Base-by-base conservation (phyloP, 1,140 invertebrate genomes). In the Drosophila seguyi region DNA sequence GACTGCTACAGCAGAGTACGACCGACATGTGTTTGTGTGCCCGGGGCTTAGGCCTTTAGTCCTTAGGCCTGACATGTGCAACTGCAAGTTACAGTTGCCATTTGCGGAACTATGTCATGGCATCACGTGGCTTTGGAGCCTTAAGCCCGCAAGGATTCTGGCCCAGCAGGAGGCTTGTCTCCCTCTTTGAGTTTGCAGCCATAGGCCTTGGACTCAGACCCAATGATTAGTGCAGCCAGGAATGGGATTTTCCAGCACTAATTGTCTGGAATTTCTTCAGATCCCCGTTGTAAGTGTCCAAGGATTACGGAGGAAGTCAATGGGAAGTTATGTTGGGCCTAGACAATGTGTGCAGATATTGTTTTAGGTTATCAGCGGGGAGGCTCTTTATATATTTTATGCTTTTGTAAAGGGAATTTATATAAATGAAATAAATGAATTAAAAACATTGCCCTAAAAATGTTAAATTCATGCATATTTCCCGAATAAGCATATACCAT, bases 61-160 rank as follows among this genome's bases (percentile, higher is more conserved):
- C 71, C 56, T 83, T 71, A 53, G 66, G 65, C 65, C 56, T 83
- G 60, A 68, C 80, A 83, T 83, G 60, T 75, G 80, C 48, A 88
- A 88, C 69, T 88, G 80, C 72, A 84, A 90, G 76, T 78, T 88
- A 77, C 80, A 74, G 50, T 75, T 78, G 72, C 59, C 76, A 71
- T 67, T 69, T 74, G 55, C 47, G 63, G 62, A 82, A 71, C 75
- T 79, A 66, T 79, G 75, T 52, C 82, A 53, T 38, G 38, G 71
- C 41, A 75, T 65, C 56, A 86, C 44, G 61, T 41, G 57, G 84
- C 76, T 81, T 87, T 80, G 6, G 38, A 41, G 29, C 45, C 58
- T 22, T 88, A 90, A 88, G 84, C 85, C 73, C 61, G 59, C 55
- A 78, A 88, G 84, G 61, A 65, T 55, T 59, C 38, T 52, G 50